Evolutionary conservation across 2,888 invertebrate genomes (phyloP), one percentile per base, ranked within the genome.

Genomic region (Hirtodrosophila cameraria): DNA sequence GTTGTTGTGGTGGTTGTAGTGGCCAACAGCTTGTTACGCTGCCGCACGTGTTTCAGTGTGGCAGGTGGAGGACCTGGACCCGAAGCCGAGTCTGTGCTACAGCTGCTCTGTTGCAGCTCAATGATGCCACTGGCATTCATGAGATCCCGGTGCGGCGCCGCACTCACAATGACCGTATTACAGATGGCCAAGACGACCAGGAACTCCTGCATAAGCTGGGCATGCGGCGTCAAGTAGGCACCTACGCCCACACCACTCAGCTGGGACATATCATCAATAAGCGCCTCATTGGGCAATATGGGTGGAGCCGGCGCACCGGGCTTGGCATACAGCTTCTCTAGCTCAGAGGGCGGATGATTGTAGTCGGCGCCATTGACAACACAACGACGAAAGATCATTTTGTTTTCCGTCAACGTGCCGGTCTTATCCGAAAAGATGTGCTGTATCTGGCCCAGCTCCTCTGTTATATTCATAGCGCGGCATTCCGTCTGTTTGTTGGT

Each of bases 341-440:
- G 93, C 65, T 95, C 94, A 4, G 95, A 93, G 18, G 95, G 93
- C 1, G 94, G 94, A 89, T 97, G 97, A 87, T 95, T 95, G 89
- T 97, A 99, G 91, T 99, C 97, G 31, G 95, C 93, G 0, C 97
- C 98, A 16, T 94, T 95, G 18, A 99, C 95, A 2, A 96, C 94
- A 88, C 98, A 99, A 42, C 96, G 93, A 54, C 97, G 94, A 91
- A 99, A 99, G 87, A 98, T 94, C 99, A 99, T 99, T 91, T 97
- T 95, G 90, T 99, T 99, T 91, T 99, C 98, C 0, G 99, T 99
- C 54, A 99, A 92, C 1, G 99, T 99, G 4, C 99, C 99, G 1
- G 99, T 99, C 92, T 99, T 99, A 90, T 99, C 99, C 7, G 97
- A 97, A 91, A 99, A 99, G 70, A 99, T 93, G 88, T 99, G 98